Conservation (phyloP, 2,888 invertebrate species). For the Plusia festucae region DNA sequence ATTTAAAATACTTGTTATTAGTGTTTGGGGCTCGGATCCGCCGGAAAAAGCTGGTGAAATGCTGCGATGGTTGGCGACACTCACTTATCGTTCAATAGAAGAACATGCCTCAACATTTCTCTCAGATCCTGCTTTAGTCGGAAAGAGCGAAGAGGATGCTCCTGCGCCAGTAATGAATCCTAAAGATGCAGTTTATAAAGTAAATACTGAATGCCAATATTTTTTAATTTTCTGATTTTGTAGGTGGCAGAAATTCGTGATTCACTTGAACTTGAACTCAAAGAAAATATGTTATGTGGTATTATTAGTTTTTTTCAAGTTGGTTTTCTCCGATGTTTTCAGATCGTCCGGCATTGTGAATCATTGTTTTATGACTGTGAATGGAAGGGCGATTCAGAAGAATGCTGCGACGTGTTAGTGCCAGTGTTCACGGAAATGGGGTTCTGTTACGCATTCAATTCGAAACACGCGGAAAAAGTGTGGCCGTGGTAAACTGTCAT, state of each 20-base stretch:
- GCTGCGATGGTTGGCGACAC: constrained; percentile 82
- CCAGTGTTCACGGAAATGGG: constrained; percentile 94
- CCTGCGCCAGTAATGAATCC: constrained; percentile 67
- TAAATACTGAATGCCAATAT: constrained; percentile 53
- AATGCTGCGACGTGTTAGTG: constrained; percentile 91
- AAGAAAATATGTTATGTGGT: background rate
- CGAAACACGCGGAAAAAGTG: constrained; percentile 87
- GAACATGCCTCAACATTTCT: constrained; percentile 71
- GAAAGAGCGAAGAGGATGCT: constrained; percentile 55
- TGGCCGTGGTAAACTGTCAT: constrained; percentile 86
- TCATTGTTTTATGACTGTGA: constrained; percentile 90
- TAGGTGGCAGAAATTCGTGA: too few species aligned
- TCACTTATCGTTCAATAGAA: constrained; percentile 79
- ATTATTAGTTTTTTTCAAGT: too few species aligned
- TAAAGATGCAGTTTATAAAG: constrained; percentile 80
- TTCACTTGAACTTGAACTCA: too few species aligned
- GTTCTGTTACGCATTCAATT: constrained; percentile 93
- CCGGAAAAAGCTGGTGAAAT: constrained; percentile 77
- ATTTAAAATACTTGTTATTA: constrained; percentile 41
- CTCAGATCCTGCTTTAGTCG: constrained; percentile 68
- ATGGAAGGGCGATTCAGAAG: constrained; percentile 91
- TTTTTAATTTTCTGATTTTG: too few species aligned
- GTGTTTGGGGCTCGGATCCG: constrained; percentile 75
- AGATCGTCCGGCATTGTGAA: constrained; percentile 91
- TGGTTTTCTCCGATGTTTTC: constrained; percentile 11